These are phyloP conservation scores for Rhopalosiphum padi DNA, from an alignment of 1,140 invertebrate genomes.

Conservation along the genomic window DNA sequence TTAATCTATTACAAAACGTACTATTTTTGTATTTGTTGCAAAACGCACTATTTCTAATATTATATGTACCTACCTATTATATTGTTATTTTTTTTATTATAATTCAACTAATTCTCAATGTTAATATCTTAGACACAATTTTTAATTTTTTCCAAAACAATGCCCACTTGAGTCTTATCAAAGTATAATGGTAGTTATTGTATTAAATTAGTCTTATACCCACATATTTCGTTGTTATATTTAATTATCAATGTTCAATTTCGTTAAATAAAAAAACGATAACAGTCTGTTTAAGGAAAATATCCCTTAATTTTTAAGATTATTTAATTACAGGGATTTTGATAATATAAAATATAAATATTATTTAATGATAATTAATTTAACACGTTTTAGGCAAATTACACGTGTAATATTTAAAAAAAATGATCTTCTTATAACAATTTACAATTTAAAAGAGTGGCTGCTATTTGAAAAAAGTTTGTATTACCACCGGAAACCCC, in stretches of 20 bases:
- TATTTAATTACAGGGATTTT: neutral
- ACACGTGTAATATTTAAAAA: no score
- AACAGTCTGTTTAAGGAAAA: neutral
- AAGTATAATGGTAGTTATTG: neutral
- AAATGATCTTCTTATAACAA: neutral
- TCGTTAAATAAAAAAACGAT: neutral
- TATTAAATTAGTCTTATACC: neutral
- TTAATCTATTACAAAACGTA: no score
- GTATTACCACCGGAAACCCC: no score
- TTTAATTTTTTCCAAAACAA: neutral
- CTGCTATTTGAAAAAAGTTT: no score
- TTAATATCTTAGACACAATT: neutral
- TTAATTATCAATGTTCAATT: no score
- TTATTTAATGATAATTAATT: no score
- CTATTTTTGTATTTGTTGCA: neutral
- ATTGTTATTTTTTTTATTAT: neutral
- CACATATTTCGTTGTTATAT: neutral
- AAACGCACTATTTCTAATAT: neutral
- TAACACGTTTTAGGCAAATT: no score
- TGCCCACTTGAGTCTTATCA: neutral
- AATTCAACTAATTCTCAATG: neutral
- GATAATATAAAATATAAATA: neutral
- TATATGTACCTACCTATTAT: neutral
- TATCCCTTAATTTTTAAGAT: neutral
- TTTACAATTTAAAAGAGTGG: no score